Evolutionary conservation across 2,888 invertebrate species (phyloP), one percentile per base, ranked within the genome.

Genomic region (Ochlodes sylvanus): DNA sequence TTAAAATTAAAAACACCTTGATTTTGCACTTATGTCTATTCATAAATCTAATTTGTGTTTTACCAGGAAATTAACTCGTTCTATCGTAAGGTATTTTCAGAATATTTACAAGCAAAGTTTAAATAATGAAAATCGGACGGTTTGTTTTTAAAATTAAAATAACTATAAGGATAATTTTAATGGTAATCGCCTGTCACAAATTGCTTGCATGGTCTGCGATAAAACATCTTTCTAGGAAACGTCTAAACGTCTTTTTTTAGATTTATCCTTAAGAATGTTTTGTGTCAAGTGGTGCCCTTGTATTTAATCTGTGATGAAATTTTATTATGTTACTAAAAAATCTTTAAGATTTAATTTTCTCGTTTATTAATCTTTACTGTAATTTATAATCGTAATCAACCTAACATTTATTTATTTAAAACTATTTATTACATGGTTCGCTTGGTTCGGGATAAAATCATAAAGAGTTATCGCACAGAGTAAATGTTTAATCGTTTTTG

Each of bases 1-100:
- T 61, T 14, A 0, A 17, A 34, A 61, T 47, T 34, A 47, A 32
- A 47, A 50, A 21, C 32, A 47, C 34, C 61, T 61, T 61, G 47
- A 47, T 61, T 61, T 61, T n/a, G 44, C n/a, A 27, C 42, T 15
- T 14, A 27, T 47, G 44, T 17, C 15, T 47, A 47, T 17, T 47
- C 44, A 17, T 47, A 47, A 17, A 47, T 47, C 17, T 47, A 15
- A 7, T 47, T 17, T 47, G 14, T 42, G 44, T 47, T 47, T 47
- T 17, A 7, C 44, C 17, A 47, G 44, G 17, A 47, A 47, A 4
- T 47, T 15, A 38, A 47, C 44, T 47, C 12, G 7, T 15, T 15
- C 17, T 47, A 15, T 47, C 17, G 1, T 7, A 38, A 12, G 15
- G 2, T 15, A 15, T 12, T 15, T 12, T 44, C 7, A 44, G 15